A percentile compares a stretch with the other conserved stretches of the same genome.
These are phyloP conservation scores for Schizaphis graminum DNA, from an alignment of 2,888 invertebrate species.

Conservation along the genomic window DNA sequence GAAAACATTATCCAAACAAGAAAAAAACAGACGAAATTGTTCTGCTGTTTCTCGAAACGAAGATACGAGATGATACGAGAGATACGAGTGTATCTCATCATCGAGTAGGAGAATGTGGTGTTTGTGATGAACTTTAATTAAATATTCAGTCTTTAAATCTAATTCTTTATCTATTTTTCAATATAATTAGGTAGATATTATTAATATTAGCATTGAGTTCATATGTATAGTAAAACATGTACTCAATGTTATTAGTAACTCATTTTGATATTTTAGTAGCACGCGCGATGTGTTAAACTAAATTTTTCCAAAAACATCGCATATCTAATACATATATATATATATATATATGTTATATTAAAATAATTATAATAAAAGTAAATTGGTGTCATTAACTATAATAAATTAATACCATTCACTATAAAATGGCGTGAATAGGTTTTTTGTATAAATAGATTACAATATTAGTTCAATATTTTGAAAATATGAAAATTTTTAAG, in stretches of 20 bases:
- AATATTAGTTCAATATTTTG: background rate
- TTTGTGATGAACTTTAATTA: background rate
- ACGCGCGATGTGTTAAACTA: background rate
- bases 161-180: background rate
- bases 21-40: background rate
- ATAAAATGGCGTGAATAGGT: background rate
- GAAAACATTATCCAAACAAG: background rate
- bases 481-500: background rate
- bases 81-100: background rate
- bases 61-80: too few relatives aligned
- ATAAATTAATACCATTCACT: background rate
- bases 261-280: background rate
- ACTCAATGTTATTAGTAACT: background rate
- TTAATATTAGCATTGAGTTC: background rate
- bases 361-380: background rate
- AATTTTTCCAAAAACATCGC: background rate
- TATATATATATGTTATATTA: background rate
- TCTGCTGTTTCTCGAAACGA: background rate
- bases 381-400: background rate
- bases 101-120: background rate
- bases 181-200: background rate
- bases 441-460: background rate
- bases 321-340: too few relatives aligned
- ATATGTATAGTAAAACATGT: too few relatives aligned
- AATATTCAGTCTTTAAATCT: background rate